phyloP scores from a whole-genome alignment of 1,140 invertebrate species.

The Diachasma alloeum region DNA sequence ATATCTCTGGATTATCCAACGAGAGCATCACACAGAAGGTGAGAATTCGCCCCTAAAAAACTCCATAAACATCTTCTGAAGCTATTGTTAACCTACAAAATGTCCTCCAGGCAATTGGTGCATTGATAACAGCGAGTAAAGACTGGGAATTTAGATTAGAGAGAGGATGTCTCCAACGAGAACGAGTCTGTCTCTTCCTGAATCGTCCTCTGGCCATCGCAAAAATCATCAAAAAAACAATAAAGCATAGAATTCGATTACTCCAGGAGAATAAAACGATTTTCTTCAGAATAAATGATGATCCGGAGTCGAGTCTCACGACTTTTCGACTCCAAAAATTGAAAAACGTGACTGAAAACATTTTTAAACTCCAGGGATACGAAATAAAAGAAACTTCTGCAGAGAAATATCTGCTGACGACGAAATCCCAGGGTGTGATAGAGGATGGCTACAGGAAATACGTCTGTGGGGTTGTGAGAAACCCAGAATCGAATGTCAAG shows the following conservation, averaged over 20 bases:
- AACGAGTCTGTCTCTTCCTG: conserved; percentile 47
- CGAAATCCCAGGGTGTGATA: conserved; percentile 57
- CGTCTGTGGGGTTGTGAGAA: conserved; percentile 65
- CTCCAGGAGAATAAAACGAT: conserved; percentile 20
- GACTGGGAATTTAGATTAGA: conserved; percentile 44
- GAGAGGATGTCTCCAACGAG: conserved; percentile 39
- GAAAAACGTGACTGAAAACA: conserved; percentile 52
- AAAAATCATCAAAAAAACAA: conserved; percentile 36
- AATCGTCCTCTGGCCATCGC: conserved; percentile 38
- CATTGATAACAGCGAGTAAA: conserved; percentile 37
- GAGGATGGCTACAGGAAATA: conserved; percentile 41
- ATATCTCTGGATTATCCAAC: conserved; percentile 7
- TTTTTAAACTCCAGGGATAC: conserved; percentile 50
- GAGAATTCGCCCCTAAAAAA: neutral
- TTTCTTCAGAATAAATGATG: conserved; percentile 38
- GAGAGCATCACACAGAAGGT: conserved; percentile 41
- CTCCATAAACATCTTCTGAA: neutral
- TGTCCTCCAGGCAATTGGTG: conserved; percentile 39
- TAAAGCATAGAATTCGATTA: conserved; percentile 31
- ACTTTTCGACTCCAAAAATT: conserved; percentile 55
- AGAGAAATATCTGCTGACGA: conserved; percentile 57
- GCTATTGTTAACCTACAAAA: conserved; percentile 6
- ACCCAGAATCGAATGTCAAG: conserved; percentile 59
- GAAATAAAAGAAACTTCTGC: conserved; percentile 33
- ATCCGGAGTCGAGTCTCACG: conserved; percentile 50